A percentile compares a stretch with the other conserved stretches of the same genome.
Evolutionary conservation across 2,113 vertebrate genomes (phyloP).

Genomic region (Lagopus muta): DNA sequence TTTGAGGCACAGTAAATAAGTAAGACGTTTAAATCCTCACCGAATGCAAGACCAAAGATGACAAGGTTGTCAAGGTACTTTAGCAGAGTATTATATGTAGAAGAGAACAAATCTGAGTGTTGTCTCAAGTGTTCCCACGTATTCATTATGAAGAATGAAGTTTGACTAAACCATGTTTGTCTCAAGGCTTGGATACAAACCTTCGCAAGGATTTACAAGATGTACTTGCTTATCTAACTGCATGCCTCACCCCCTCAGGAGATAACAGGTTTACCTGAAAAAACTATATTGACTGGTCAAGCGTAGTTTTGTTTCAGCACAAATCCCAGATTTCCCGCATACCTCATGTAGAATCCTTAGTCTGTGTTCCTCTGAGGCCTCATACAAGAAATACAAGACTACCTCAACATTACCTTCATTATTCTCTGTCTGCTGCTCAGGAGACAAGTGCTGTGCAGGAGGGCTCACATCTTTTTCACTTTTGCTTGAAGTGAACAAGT

Average conservation of each 20-base stretch:
- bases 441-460: not conserved
- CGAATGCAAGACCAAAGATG: accelerated
- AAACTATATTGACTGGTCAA: not conserved
- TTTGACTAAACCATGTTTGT: no score
- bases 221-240: not conserved
- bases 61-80: not conserved
- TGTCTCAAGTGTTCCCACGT: not conserved
- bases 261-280: not conserved
- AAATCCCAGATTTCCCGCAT: not conserved
- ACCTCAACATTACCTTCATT: not conserved
- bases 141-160: accelerated
- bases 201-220: not conserved
- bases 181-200: not conserved
- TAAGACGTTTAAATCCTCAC: not conserved
- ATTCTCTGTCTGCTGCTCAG: not conserved
- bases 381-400: not conserved
- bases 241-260: not conserved
- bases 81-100: accelerated
- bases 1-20: not conserved
- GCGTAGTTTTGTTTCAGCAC: not conserved
- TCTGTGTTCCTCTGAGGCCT: not conserved
- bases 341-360: accelerated
- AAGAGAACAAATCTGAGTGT: not conserved
- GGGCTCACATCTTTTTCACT: not conserved
- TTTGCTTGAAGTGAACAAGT: not conserved